phyloP scores from a whole-genome alignment of 2,888 invertebrate genomes.

The Tachina fera region DNA sequence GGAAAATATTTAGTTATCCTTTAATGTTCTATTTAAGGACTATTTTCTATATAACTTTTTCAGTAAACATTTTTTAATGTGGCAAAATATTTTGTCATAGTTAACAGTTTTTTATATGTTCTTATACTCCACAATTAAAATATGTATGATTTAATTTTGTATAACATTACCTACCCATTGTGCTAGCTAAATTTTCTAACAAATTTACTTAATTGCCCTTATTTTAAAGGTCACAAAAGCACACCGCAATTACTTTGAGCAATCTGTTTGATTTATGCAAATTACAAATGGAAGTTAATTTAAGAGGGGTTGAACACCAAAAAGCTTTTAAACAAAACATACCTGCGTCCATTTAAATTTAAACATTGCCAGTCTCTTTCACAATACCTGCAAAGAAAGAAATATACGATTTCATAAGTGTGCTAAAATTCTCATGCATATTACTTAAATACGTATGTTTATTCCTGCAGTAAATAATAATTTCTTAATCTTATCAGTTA shows the following conservation, averaged over 20 bases:
- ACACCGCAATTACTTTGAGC: background rate
- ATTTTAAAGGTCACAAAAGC: background rate
- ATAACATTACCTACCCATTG: too few relatives aligned
- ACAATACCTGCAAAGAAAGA: background rate
- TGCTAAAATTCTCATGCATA: background rate
- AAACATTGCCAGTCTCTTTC: background rate
- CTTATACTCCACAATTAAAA: background rate
- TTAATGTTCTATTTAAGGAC: too few relatives aligned
- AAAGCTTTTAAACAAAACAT: background rate
- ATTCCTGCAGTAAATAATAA: constrained; percentile 63
- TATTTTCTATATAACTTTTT: too few relatives aligned
- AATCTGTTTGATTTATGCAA: constrained; percentile 9
- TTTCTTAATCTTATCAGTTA: constrained; percentile 63
- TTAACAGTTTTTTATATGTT: too few relatives aligned
- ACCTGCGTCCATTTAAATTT: too few relatives aligned
- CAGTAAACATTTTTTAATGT: too few relatives aligned
- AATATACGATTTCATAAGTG: background rate
- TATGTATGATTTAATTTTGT: too few relatives aligned
- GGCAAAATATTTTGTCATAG: too few relatives aligned
- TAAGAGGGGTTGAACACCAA: background rate
- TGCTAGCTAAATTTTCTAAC: too few relatives aligned
- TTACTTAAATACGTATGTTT: constrained; percentile 41
- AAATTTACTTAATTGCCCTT: background rate
- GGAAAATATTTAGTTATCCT: too few relatives aligned
- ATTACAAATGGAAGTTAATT: background rate